A percentile compares a stretch with the other conserved stretches of the same genome.
These are phyloP conservation scores for Piprites chloris DNA, from an alignment of 2,113 vertebrate genomes.

Conservation along the genomic window DNA sequence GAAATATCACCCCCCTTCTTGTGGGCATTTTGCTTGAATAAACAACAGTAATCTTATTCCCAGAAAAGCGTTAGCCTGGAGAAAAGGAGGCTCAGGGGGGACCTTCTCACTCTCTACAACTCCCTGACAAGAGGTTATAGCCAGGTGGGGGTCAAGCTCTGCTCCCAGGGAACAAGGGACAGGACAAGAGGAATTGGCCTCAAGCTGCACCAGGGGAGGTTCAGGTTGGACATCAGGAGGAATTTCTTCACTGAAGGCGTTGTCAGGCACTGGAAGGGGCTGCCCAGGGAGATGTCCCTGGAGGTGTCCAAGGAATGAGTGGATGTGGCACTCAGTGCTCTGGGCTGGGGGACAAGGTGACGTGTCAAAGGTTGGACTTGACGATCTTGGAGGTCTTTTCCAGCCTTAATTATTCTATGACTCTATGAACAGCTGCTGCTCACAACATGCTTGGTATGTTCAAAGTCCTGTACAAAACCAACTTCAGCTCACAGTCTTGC, in stretches of 20 bases:
- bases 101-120: background rate
- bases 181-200: fast-evolving
- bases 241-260: background rate
- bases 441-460: background rate
- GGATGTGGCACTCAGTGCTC: background rate
- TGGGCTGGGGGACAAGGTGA: background rate
- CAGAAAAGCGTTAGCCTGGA: background rate
- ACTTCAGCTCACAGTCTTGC: background rate
- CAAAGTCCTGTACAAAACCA: background rate
- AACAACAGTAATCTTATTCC: background rate
- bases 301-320: background rate
- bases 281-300: background rate
- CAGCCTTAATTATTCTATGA: too few relatives aligned
- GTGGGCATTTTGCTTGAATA: background rate
- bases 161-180: background rate
- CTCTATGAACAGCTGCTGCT: background rate
- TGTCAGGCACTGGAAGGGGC: fast-evolving
- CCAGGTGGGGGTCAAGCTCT: fast-evolving
- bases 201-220: fast-evolving
- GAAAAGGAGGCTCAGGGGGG: background rate
- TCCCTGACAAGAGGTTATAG: background rate
- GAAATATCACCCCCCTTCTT: background rate
- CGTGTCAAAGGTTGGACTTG: background rate
- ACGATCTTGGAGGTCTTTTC: background rate
- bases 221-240: background rate